Conservation (phyloP, 2,888 invertebrate species). For the Cerastoderma edule region DNA sequence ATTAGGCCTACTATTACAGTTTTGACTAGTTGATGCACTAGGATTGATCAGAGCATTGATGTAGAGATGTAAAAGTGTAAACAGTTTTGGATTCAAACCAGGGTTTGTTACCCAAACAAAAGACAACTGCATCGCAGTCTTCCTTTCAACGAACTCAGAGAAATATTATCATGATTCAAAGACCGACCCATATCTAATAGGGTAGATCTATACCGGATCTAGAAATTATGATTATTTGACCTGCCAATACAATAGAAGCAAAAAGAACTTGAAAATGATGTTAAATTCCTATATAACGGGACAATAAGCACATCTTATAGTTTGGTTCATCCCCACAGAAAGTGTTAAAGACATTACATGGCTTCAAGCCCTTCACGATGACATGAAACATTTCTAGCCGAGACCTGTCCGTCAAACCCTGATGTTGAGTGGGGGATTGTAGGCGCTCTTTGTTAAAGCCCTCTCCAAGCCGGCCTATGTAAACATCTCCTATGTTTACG, state of each 20-base stretch:
- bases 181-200: no score
- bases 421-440: slow-evolving; percentile 10
- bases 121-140: no score
- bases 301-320: not conserved
- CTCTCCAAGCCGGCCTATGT: slow-evolving; percentile 34
- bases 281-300: not conserved
- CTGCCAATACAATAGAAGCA: not conserved
- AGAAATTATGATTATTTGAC: not conserved
- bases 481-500: slow-evolving; percentile 46
- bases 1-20: no score
- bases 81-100: no score
- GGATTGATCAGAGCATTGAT: no score
- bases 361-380: not conserved
- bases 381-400: slow-evolving; percentile 6
- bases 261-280: not conserved
- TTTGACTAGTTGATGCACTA: no score
- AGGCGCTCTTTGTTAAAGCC: slow-evolving; percentile 14
- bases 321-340: not conserved
- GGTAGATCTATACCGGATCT: no score
- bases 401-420: not conserved
- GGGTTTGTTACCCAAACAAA: no score
- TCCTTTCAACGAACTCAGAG: no score
- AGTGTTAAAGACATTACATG: not conserved
- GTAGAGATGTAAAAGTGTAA: no score
- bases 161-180: no score